Conservation (phyloP, 2,888 invertebrate genomes). For the Apamea sordens region DNA sequence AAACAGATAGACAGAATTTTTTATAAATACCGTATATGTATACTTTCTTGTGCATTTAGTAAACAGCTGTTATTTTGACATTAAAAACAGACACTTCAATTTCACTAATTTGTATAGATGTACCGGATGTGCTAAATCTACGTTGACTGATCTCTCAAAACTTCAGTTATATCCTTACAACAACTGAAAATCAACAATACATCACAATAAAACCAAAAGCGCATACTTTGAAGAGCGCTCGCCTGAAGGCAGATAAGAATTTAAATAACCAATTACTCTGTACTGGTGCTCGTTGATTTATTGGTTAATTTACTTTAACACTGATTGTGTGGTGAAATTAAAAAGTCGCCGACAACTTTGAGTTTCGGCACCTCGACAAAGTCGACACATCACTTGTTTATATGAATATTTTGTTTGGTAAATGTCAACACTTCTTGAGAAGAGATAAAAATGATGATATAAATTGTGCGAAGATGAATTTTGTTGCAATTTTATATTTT, state of each 20-base stretch:
- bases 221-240: constrained; percentile 49
- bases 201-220: constrained; percentile 55
- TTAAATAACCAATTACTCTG: constrained; percentile 75
- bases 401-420: constrained; percentile 57
- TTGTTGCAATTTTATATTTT: background rate
- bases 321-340: constrained; percentile 74
- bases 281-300: constrained; percentile 69
- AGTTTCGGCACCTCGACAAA: constrained; percentile 49
- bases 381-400: constrained; percentile 41
- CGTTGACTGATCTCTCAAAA: background rate
- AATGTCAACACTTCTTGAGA: constrained; percentile 56
- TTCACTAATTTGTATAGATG: background rate
- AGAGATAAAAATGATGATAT: constrained; percentile 20
- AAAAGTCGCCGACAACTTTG: constrained; percentile 66
- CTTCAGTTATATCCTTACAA: constrained; percentile 22
- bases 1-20: too few relatives aligned
- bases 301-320: constrained; percentile 73
- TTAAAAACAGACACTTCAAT: too few relatives aligned
- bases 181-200: constrained; percentile 60
- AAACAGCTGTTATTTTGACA: too few relatives aligned
- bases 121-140: background rate
- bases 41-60: too few relatives aligned
- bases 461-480: background rate
- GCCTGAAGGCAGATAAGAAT: constrained; percentile 67
- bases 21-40: too few relatives aligned